Percentiles rank a stretch among this genome's conserved stretches.
Evolutionary conservation across 1,140 invertebrate species (phyloP).

Genomic region (Stratiolaelaps scimitus): DNA sequence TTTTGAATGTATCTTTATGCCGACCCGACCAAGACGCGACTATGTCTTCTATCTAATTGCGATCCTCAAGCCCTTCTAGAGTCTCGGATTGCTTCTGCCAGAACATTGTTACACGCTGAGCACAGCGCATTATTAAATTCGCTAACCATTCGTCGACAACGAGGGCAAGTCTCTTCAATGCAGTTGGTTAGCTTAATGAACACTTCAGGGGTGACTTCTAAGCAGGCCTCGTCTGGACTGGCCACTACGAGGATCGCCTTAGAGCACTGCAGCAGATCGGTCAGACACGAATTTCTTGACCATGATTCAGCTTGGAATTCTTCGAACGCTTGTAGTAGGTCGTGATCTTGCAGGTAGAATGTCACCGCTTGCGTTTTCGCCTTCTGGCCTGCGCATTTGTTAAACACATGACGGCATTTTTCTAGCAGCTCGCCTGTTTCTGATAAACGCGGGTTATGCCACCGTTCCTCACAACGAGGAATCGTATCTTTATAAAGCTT

Average conservation of each 20-base stretch:
- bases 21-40: too few relatives aligned
- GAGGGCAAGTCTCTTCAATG: not conserved
- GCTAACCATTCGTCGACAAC: slow-evolving; percentile 6
- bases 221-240: not conserved
- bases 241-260: slow-evolving; percentile 2
- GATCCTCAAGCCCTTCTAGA: too few relatives aligned
- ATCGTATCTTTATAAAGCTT: slow-evolving; percentile 8
- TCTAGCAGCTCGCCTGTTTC: not conserved
- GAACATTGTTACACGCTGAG: not conserved
- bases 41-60: too few relatives aligned
- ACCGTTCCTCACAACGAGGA: slow-evolving; percentile 1
- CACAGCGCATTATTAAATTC: not conserved
- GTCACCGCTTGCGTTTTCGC: not conserved
- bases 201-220: not conserved
- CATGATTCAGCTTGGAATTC: not conserved
- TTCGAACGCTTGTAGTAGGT: not conserved
- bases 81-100: not conserved
- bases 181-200: not conserved
- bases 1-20: too few relatives aligned
- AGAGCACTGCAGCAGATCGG: slow-evolving; percentile 17
- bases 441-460: not conserved
- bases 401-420: slow-evolving; percentile 11
- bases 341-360: not conserved
- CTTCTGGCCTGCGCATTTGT: not conserved
- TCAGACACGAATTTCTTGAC: slow-evolving; percentile 8